phyloP scores from a whole-genome alignment of 2,113 vertebrate genomes.

The Paracanthobrama guichenoti region DNA sequence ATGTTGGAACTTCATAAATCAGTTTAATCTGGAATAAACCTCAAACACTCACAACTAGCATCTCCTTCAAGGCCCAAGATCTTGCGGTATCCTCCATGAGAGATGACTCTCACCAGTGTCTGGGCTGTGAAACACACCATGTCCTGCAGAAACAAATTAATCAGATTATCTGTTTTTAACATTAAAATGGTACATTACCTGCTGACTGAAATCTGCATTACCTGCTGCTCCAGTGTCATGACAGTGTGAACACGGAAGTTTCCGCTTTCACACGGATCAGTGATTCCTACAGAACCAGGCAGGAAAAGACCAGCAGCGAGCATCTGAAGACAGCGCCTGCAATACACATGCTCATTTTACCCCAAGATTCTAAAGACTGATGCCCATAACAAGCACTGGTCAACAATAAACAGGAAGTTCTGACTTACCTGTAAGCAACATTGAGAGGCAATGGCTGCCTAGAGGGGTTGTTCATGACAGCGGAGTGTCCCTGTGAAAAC shows the following conservation, averaged over 20 bases:
- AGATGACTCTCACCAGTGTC: slow-evolving; percentile 92
- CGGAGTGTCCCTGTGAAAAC: slow-evolving; percentile 86
- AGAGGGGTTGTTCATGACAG: slow-evolving; percentile 98
- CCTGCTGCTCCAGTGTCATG: slow-evolving; percentile 98
- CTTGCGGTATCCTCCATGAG: slow-evolving; percentile 93
- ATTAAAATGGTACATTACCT: background rate
- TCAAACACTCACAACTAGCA: slow-evolving; percentile 85
- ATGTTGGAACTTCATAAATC: background rate
- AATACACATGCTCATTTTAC: background rate
- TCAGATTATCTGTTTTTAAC: background rate
- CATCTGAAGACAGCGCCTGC: slow-evolving; percentile 95
- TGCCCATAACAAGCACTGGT: background rate
- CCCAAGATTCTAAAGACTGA: background rate
- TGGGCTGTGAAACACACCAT: slow-evolving; percentile 97
- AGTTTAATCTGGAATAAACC: background rate
- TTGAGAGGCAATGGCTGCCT: slow-evolving; percentile 94
- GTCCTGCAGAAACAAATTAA: slow-evolving; percentile 75
- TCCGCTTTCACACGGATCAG: slow-evolving; percentile 94
- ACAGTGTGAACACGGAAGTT: slow-evolving; percentile 97
- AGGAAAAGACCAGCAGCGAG: slow-evolving; percentile 93
- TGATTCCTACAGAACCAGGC: slow-evolving; percentile 94
- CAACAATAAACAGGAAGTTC: background rate
- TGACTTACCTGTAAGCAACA: slow-evolving; percentile 88
- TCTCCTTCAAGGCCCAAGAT: slow-evolving; percentile 96
- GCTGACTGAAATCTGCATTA: slow-evolving; percentile 52